Percentiles rank a stretch among this genome's conserved stretches.
phyloP scores from a whole-genome alignment of 2,113 vertebrate species.

The Motacilla tschutschensis region DNA sequence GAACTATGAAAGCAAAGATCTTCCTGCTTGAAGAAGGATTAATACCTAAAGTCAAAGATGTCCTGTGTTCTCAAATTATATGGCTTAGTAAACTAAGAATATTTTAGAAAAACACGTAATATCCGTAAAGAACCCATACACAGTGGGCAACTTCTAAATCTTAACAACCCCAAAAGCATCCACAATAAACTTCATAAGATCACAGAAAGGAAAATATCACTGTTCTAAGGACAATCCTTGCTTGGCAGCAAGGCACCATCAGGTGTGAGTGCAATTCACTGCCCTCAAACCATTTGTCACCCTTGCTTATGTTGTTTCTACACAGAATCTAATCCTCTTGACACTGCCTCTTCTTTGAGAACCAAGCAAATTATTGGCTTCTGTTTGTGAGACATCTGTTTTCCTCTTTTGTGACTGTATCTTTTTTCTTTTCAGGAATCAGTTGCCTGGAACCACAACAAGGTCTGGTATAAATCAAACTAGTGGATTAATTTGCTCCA shows the following conservation, averaged over 20 bases:
- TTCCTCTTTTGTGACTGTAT: constrained; percentile 36
- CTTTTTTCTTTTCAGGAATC: constrained; percentile 29
- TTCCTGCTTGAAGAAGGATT: neutral
- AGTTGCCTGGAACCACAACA: constrained; percentile 45
- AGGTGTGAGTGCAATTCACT: neutral
- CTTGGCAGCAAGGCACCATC: neutral
- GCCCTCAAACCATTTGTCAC: neutral
- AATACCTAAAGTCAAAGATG: constrained; percentile 5
- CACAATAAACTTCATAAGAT: neutral
- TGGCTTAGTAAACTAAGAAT: neutral
- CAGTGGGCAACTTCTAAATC: neutral
- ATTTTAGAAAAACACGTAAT: constrained; percentile 35
- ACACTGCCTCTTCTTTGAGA: neutral
- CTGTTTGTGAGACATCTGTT: constrained; percentile 48
- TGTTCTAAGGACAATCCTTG: neutral
- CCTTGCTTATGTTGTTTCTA: neutral
- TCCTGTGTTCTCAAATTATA: neutral
- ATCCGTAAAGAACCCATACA: neutral
- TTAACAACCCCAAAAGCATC: neutral
- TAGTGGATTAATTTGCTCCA: neutral
- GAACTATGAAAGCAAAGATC: neutral
- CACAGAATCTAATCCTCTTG: neutral
- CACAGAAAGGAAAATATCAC: neutral
- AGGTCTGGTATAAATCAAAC: neutral
- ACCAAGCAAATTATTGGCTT: neutral